A percentile compares a stretch with the other conserved stretches of the same genome.
phyloP scores from a whole-genome alignment of 2,888 invertebrate genomes.

The Amphipyra berbera region DNA sequence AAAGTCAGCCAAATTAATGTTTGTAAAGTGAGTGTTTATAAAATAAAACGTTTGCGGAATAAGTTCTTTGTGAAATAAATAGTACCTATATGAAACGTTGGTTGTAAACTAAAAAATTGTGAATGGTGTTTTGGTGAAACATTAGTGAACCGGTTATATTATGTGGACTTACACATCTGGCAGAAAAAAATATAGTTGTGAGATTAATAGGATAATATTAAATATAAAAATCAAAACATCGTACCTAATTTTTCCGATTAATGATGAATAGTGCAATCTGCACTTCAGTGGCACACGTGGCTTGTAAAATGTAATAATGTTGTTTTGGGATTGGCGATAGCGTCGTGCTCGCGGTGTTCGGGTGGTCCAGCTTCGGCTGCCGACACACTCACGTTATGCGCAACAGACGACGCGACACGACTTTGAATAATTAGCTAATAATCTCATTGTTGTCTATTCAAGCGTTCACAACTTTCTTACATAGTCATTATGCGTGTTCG shows the following conservation, averaged over 20 bases:
- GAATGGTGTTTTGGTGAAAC: too few species aligned
- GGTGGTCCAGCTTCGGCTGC: slow-evolving; percentile 60
- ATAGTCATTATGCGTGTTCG: slow-evolving; percentile 55
- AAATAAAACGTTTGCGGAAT: too few species aligned
- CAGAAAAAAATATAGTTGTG: too few species aligned
- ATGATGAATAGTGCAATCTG: slow-evolving; percentile 32
- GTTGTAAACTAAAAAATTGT: too few species aligned
- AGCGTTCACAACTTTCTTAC: slow-evolving; percentile 58
- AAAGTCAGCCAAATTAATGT: too few species aligned
- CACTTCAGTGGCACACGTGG: slow-evolving; percentile 45
- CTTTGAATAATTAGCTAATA: slow-evolving; percentile 64
- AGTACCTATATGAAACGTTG: too few species aligned
- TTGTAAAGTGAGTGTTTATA: too few species aligned
- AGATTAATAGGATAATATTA: too few species aligned
- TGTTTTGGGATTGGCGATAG: slow-evolving; percentile 56
- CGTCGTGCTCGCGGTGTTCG: slow-evolving; percentile 53
- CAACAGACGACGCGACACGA: slow-evolving; percentile 59
- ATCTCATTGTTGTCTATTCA: slow-evolving; percentile 65
- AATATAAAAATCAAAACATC: too few species aligned
- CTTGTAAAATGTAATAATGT: slow-evolving; percentile 67
- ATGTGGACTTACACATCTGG: too few species aligned
- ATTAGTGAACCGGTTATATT: too few species aligned
- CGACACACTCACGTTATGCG: slow-evolving; percentile 51
- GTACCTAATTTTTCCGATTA: neutral
- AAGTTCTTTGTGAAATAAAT: too few species aligned